A percentile compares a stretch with the other conserved stretches of the same genome.
Evolutionary conservation across 1,140 invertebrate species (phyloP).

Genomic region (Pseudomyrmex concolor): DNA sequence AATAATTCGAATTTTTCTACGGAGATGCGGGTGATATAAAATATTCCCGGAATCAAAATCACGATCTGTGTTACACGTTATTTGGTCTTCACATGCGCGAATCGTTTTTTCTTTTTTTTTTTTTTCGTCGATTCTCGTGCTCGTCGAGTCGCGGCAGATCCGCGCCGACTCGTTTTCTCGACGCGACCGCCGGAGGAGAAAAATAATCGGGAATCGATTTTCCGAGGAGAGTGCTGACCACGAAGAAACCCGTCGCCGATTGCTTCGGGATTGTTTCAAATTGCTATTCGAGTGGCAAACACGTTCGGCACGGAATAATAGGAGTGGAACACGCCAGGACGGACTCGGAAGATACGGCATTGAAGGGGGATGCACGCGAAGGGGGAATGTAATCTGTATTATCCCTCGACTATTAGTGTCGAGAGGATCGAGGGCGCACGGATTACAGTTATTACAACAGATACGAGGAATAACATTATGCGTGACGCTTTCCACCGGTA

Average conservation of each 20-base stretch:
- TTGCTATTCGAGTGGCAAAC: conserved; percentile 80
- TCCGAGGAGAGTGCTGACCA: conserved; percentile 76
- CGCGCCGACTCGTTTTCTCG: conserved; percentile 10
- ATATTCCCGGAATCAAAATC: neutral
- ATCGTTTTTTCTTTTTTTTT: neutral
- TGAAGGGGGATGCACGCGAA: conserved; percentile 25
- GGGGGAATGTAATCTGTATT: conserved; percentile 81
- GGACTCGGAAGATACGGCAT: conserved; percentile 57
- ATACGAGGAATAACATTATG: conserved; percentile 80
- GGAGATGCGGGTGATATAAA: neutral
- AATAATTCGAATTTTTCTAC: neutral
- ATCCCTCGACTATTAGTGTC: conserved; percentile 82
- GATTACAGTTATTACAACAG: conserved; percentile 81
- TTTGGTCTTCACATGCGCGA: neutral
- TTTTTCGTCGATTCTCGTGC: neutral
- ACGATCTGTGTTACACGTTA: neutral
- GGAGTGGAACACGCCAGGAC: conserved; percentile 70
- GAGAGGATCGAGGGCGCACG: conserved; percentile 79
- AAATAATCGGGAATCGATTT: conserved; percentile 74
- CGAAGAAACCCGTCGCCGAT: conserved; percentile 74
- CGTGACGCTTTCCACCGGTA: conserved; percentile 69
- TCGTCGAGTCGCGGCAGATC: neutral
- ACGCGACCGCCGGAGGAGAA: conserved; percentile 20
- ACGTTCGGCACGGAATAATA: conserved; percentile 71
- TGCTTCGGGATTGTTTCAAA: conserved; percentile 81